Conservation (phyloP, 2,888 invertebrate genomes). For the Empis stercorea region DNA sequence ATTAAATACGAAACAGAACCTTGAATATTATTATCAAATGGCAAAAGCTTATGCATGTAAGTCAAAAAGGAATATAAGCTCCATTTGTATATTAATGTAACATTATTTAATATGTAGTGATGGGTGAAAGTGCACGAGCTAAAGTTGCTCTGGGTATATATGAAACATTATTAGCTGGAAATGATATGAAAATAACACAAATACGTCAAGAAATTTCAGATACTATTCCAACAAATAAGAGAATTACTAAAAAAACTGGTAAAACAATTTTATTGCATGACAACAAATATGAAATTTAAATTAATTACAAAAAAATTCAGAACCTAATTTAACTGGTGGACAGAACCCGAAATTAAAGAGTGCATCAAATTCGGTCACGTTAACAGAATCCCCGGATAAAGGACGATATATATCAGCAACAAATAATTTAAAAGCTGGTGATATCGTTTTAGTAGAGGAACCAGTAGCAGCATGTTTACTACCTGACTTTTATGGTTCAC, state of each 20-base stretch:
- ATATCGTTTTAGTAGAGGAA: conserved; percentile 55
- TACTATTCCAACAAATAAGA: conserved; percentile 17
- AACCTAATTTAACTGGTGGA: conserved; percentile 38
- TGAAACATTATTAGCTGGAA: conserved; percentile 42
- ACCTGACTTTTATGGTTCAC: conserved; percentile 59
- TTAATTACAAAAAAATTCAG: conserved; percentile 7
- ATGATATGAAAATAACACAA: conserved; percentile 34
- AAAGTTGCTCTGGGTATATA: conserved; percentile 53
- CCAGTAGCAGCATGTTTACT: conserved; percentile 63
- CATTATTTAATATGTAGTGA: conserved; percentile 27
- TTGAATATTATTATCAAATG: conserved; percentile 56
- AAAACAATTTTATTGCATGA: too few species aligned
- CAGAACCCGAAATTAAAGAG: conserved; percentile 41
- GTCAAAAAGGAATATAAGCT: conserved; percentile 5
- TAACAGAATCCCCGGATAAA: conserved; percentile 42
- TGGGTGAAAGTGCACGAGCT: conserved; percentile 46
- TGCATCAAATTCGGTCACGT: conserved; percentile 47
- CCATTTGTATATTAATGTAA: not conserved
- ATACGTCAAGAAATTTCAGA: conserved; percentile 38
- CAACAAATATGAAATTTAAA: not conserved
- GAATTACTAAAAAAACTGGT: conserved; percentile 1
- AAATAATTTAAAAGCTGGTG: conserved; percentile 45
- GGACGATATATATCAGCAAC: conserved; percentile 60
- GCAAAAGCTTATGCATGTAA: conserved; percentile 48
- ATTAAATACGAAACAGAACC: conserved; percentile 46